Evolutionary conservation across 2,113 vertebrate species (phyloP), one percentile per base, ranked within the genome.

Genomic region (Thalassarche chlororhynchos): DNA sequence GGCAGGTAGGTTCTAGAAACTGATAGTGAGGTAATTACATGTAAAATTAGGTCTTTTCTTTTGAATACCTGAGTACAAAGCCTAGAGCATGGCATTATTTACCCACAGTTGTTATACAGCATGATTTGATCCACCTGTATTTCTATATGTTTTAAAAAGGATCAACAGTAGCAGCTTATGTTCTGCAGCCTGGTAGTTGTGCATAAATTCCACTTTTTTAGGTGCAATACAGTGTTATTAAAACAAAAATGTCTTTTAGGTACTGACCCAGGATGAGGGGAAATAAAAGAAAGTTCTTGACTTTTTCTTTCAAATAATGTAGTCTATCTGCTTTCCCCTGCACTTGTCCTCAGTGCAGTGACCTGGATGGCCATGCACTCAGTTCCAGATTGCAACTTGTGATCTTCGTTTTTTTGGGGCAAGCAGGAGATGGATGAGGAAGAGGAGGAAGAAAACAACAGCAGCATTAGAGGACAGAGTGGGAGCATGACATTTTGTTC

Each of bases 361-460:
- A 26, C 18, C 40, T 25, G 44, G 28, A 14, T 55, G 44, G 44
- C 44, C 28, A 25, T 3, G 8, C 25, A 14, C 21, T 15, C 32
- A 25, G 23, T 31, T 80, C 40, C 47, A 65, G 34, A 23, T 34
- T 64, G 20, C 46, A 57, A 10, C 9, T 58, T 65, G 38, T 64
- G 44, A 47, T 64, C 26, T 75, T 84, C 32, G 17, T 21, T 34
- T 57, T 31, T 31, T 1, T 0, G 8, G 44, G 36, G 25, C 34
- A 70, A 64, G 26, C 13, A 58, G 49, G 42, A 80, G 23, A 36
- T 15, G 17, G 16, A 18, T 21, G 26, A 74, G 51, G 32, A 54
- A 24, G 44, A 54, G 5, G 38, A 42, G 7, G 64, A 52, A 11
- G 16, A 42, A 0, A 5, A 61, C 1, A 1, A 12, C 9, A n/a